Evolutionary conservation across 2,888 invertebrate genomes (phyloP).

Genomic region (Meiosimyza decipiens): DNA sequence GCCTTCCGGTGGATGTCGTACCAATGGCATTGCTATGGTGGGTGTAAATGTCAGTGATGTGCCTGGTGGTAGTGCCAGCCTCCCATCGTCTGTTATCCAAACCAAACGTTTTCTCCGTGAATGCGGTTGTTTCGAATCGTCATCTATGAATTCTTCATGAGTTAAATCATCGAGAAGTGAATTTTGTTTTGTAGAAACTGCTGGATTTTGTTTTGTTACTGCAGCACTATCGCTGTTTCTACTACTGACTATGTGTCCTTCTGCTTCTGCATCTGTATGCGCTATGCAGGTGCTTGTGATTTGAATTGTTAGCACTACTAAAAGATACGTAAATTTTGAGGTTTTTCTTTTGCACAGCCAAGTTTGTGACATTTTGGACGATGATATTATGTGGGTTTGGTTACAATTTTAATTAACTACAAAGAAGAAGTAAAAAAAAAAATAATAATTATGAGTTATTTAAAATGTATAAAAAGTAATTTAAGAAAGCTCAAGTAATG

Average conservation of each 20-base stretch:
- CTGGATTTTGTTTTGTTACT: conserved; percentile 30
- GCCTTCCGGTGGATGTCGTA: conserved; percentile 86
- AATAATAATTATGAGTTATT: background rate
- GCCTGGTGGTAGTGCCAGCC: conserved; percentile 85
- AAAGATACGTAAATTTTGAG: conserved; percentile 45
- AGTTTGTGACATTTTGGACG: conserved; percentile 40
- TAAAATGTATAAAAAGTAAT: background rate
- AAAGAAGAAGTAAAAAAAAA: background rate
- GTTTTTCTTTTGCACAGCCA: conserved; percentile 46
- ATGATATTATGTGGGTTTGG: background rate
- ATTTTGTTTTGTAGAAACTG: conserved; percentile 52
- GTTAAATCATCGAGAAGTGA: conserved; percentile 43
- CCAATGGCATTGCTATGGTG: conserved; percentile 83
- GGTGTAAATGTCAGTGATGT: conserved; percentile 83
- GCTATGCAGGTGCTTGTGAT: conserved; percentile 32
- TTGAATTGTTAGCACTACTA: conserved; percentile 40
- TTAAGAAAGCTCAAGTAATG: background rate
- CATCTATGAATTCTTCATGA: conserved; percentile 50
- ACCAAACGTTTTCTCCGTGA: conserved; percentile 84
- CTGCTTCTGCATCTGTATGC: conserved; percentile 21
- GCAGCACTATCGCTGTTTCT: background rate
- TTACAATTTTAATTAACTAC: background rate
- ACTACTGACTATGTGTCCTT: background rate
- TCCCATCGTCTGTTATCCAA: conserved; percentile 87
- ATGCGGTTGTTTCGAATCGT: conserved; percentile 68